These are phyloP conservation scores for Elanoides forficatus DNA, from an alignment of 2,113 vertebrate genomes.

Conservation along the genomic window DNA sequence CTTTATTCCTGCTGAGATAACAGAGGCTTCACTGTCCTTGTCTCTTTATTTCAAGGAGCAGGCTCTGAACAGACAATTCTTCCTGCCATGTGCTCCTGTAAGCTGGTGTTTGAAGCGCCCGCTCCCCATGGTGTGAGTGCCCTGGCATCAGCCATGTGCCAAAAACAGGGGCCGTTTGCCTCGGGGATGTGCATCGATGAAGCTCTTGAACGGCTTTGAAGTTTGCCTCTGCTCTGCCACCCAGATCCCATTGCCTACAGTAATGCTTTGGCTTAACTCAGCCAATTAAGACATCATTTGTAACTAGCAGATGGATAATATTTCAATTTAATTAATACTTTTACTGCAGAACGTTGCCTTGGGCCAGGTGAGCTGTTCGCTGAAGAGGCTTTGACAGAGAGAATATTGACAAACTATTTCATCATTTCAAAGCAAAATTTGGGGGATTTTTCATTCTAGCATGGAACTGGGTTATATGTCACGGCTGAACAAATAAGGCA, in stretches of 20 bases:
- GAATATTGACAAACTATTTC: neutral
- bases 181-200: neutral
- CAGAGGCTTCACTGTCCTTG: neutral
- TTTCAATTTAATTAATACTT: neutral
- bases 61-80: neutral
- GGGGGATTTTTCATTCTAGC: neutral
- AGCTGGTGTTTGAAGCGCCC: neutral
- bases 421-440: neutral
- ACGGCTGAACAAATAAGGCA: neutral
- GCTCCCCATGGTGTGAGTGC: accelerated
- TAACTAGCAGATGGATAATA: neutral
- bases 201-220: neutral
- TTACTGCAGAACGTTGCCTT: neutral
- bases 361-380: neutral
- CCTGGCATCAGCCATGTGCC: neutral
- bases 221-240: neutral
- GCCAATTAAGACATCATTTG: neutral
- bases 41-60: neutral
- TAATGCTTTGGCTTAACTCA: neutral
- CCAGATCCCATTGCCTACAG: neutral
- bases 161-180: accelerated
- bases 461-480: neutral
- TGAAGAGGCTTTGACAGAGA: neutral
- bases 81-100: neutral
- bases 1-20: neutral